Conservation (phyloP, 2,888 invertebrate genomes). For the Sinotaia quadrata region DNA sequence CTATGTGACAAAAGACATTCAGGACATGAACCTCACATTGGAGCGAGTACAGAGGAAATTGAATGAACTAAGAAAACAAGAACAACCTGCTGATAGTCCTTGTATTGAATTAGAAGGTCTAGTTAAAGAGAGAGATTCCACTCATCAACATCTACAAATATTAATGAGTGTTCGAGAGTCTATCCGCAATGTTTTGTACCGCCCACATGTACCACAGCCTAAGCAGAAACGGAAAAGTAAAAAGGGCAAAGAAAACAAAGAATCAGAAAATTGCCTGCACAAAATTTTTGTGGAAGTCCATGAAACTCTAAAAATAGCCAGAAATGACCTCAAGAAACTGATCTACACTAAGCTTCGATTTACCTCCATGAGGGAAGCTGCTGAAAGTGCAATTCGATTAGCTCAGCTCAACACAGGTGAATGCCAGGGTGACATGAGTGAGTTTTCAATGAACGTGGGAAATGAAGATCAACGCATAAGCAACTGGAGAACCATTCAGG, state of each 20-base stretch:
- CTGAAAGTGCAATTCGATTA: constrained; percentile 28
- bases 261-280: constrained; percentile 40
- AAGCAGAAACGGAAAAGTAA: constrained; percentile 37
- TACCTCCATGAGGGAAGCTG: constrained; percentile 61
- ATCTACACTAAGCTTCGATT: constrained; percentile 58
- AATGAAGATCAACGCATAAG: constrained; percentile 31
- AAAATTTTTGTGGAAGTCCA: constrained; percentile 55
- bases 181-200: constrained; percentile 51
- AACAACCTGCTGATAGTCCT: constrained; percentile 23
- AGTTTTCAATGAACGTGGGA: constrained; percentile 8
- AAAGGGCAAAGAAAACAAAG: constrained; percentile 40
- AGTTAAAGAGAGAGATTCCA: constrained; percentile 45
- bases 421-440: constrained; percentile 16
- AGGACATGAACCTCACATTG: constrained; percentile 42
- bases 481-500: constrained; percentile 60
- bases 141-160: constrained; percentile 41
- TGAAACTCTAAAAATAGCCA: constrained; percentile 42
- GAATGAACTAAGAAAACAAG: constrained; percentile 40
- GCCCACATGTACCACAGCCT: constrained; percentile 36
- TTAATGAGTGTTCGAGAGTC: constrained; percentile 54
- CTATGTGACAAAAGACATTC: constrained; percentile 56
- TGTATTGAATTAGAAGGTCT: constrained; percentile 34
- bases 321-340: constrained; percentile 48
- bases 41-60: constrained; percentile 48
- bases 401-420: neutral